phyloP scores from a whole-genome alignment of 1,140 invertebrate genomes.

The Amphibalanus amphitrite region DNA sequence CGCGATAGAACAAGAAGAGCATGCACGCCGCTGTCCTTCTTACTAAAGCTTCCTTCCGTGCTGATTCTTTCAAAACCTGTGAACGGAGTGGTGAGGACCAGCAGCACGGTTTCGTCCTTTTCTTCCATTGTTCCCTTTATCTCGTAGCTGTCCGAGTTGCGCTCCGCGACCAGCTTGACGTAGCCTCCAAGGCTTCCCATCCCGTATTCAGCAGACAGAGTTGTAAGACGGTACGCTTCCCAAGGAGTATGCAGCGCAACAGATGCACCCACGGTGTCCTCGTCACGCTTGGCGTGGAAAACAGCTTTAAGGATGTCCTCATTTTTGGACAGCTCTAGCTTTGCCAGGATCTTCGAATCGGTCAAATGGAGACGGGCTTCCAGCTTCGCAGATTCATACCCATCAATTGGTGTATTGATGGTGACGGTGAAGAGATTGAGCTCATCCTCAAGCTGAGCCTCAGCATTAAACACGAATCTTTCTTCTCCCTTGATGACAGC shows the following conservation, averaged over 20 bases:
- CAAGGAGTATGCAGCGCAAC: too few relatives aligned
- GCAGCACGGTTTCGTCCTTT: not conserved
- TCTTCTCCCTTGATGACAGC: not conserved
- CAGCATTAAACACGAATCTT: not conserved
- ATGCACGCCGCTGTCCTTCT: not conserved
- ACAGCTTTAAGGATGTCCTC: not conserved
- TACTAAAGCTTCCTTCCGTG: not conserved
- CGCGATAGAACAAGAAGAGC: not conserved
- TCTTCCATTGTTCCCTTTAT: not conserved
- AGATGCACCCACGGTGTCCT: not conserved
- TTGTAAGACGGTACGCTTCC: too few relatives aligned
- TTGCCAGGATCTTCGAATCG: not conserved
- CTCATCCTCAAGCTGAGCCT: not conserved
- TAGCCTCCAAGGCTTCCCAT: too few relatives aligned
- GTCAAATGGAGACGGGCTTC: not conserved
- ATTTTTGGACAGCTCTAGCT: not conserved
- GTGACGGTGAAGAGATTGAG: not conserved
- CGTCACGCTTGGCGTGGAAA: not conserved
- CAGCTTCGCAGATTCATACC: not conserved
- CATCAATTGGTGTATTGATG: not conserved
- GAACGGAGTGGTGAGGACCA: not conserved
- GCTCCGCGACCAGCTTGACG: not conserved
- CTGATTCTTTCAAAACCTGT: not conserved
- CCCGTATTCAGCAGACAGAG: too few relatives aligned
- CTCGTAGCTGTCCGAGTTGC: not conserved